phyloP scores from a whole-genome alignment of 2,797 vertebrate species.

The Buphagus erythrorhynchus region DNA sequence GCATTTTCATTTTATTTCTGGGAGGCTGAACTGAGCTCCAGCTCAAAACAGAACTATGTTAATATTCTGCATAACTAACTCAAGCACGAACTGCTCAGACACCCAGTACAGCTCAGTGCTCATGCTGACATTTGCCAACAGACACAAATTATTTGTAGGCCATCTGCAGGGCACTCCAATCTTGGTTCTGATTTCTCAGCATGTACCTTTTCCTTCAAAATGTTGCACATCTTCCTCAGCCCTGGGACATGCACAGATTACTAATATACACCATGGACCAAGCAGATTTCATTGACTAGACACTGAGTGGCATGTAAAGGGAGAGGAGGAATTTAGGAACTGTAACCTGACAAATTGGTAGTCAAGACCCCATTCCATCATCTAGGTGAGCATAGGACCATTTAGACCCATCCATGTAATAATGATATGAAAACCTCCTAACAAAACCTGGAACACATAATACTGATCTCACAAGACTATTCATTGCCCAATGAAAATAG shows the following conservation, averaged over 20 bases:
- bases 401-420: neutral
- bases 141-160: neutral
- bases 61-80: neutral
- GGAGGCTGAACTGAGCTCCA: neutral
- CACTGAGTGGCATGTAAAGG: neutral
- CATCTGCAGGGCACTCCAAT: neutral
- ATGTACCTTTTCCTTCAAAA: neutral
- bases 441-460: neutral
- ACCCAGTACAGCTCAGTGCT: neutral
- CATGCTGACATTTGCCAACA: neutral
- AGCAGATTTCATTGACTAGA: neutral
- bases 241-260: neutral
- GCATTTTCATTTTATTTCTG: neutral
- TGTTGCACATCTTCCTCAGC: neutral
- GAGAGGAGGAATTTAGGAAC: neutral
- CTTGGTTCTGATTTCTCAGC: neutral
- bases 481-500: constrained; percentile 13
- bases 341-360: neutral
- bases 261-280: rapidly evolving
- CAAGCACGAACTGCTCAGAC: neutral
- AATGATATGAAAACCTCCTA: neutral
- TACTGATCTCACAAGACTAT: neutral
- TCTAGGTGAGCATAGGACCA: neutral
- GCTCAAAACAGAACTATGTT: neutral
- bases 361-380: neutral